phyloP scores from a whole-genome alignment of 2,888 invertebrate genomes.

The Mantis religiosa region DNA sequence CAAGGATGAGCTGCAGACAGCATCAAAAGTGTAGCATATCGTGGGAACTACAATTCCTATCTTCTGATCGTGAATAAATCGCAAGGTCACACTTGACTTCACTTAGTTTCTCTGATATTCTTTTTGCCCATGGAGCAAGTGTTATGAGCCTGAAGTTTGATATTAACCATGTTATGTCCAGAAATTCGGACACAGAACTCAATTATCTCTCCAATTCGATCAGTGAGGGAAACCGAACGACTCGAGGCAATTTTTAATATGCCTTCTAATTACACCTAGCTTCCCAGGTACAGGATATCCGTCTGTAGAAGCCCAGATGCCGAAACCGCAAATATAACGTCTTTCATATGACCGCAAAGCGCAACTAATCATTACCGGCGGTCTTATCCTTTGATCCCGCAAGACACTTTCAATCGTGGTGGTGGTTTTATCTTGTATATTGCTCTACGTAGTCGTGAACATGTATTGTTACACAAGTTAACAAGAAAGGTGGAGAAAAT shows the following conservation, averaged over 20 bases:
- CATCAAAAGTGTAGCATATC: no score
- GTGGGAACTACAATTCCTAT: no score
- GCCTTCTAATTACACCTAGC: background rate
- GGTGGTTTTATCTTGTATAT: background rate
- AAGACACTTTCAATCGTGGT: background rate
- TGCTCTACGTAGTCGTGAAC: background rate
- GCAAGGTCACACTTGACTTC: background rate
- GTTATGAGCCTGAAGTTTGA: background rate
- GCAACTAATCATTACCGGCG: background rate
- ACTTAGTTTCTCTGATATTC: background rate
- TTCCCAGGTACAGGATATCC: background rate
- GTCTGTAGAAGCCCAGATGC: background rate
- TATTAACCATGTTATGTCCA: background rate
- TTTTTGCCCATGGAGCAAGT: background rate
- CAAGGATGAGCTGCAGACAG: no score
- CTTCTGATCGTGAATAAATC: background rate
- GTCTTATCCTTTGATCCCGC: background rate
- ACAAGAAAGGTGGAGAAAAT: background rate
- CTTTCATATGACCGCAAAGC: background rate
- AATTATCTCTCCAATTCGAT: background rate
- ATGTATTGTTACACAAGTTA: background rate
- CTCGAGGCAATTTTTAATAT: background rate
- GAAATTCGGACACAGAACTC: background rate
- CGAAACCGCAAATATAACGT: background rate
- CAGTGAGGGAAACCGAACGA: background rate